Percentiles rank a stretch among this genome's conserved stretches.
These are phyloP conservation scores for Panthera tigris DNA, from an alignment of 2,113 vertebrate genomes.

Conservation along the genomic window DNA sequence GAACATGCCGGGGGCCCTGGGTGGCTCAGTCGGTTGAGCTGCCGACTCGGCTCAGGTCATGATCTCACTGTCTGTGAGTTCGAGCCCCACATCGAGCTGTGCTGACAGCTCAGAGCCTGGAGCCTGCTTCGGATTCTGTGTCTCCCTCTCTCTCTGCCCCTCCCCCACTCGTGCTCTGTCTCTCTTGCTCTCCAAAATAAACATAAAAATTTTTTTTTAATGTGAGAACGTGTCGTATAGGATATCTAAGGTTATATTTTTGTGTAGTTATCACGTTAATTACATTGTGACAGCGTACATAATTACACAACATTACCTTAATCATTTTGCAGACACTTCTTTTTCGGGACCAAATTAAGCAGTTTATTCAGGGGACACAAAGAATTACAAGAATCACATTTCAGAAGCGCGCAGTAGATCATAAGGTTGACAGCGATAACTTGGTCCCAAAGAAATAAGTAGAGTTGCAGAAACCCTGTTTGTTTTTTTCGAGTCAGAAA, in stretches of 20 bases:
- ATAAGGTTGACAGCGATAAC: neutral
- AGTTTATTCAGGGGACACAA: neutral
- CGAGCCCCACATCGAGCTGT: too few relatives aligned
- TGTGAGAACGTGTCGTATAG: neutral
- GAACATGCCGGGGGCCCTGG: neutral
- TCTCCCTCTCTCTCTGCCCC: too few relatives aligned
- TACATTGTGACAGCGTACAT: neutral
- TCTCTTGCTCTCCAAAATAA: too few relatives aligned
- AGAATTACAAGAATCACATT: neutral
- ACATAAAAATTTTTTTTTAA: neutral
- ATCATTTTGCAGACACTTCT: neutral
- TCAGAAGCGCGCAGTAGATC: neutral
- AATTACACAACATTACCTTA: neutral
- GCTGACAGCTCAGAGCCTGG: too few relatives aligned
- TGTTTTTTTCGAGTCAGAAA: neutral
- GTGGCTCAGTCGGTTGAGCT: too few relatives aligned
- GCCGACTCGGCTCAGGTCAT: too few relatives aligned
- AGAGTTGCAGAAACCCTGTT: neutral
- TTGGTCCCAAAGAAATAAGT: conserved; percentile 3
- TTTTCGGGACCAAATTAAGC: neutral
- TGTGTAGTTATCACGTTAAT: neutral
- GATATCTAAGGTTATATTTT: neutral
- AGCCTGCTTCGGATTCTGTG: too few relatives aligned
- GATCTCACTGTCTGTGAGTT: too few relatives aligned
- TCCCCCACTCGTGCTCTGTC: too few relatives aligned